Percentiles rank a stretch among this genome's conserved stretches.
Evolutionary conservation across 2,113 vertebrate species (phyloP).

Genomic region (Eudorcas thomsonii): DNA sequence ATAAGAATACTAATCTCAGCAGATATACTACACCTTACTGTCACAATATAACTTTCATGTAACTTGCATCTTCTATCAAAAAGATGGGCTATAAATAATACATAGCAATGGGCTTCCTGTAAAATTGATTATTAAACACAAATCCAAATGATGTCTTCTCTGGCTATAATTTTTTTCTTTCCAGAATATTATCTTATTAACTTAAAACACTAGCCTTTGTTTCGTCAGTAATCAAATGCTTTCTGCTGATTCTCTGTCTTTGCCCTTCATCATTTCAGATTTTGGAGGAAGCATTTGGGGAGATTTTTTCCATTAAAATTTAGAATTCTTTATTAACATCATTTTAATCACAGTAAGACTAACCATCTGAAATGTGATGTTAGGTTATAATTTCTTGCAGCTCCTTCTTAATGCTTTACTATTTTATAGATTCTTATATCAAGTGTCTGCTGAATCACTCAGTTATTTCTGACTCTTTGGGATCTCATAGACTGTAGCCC

Average conservation of each 20-base stretch:
- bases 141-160: neutral
- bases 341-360: neutral
- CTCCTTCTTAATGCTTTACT: neutral
- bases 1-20: neutral
- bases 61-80: neutral
- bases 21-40: neutral
- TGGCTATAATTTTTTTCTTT: neutral
- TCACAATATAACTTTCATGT: neutral
- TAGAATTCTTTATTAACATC: neutral
- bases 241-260: neutral
- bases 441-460: neutral
- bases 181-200: neutral
- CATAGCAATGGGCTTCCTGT: neutral
- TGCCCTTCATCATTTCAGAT: neutral
- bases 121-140: neutral
- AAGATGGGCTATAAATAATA: neutral
- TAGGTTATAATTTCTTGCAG: neutral
- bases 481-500: neutral
- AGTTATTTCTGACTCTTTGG: neutral
- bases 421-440: neutral
- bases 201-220: neutral
- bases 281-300: neutral
- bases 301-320: neutral
- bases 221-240: neutral
- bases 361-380: neutral